Evolutionary conservation across 2,797 vertebrate genomes (phyloP).

Genomic region (Lindbergichthys nudifrons): DNA sequence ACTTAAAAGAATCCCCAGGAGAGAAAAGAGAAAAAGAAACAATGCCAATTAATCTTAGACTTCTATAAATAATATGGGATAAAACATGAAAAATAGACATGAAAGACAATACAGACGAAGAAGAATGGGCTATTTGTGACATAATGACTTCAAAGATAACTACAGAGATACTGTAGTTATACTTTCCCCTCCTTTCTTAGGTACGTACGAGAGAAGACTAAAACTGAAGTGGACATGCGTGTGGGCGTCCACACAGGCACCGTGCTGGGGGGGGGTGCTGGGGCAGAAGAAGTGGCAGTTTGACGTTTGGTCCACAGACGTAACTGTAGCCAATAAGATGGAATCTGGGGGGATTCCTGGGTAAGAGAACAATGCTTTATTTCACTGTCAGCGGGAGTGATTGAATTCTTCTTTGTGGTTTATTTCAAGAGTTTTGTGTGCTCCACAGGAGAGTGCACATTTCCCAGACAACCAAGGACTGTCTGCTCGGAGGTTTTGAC

Average conservation of each 20-base stretch:
- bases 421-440: conserved; percentile 16
- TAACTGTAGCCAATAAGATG: conserved; percentile 98
- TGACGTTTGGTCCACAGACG: conserved; percentile 97
- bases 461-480: conserved; percentile 93
- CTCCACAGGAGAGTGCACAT: conserved; percentile 91
- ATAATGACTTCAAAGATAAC: background rate
- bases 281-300: conserved; percentile 98
- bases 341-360: conserved; percentile 95
- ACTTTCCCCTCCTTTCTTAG: conserved; percentile 67
- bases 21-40: background rate
- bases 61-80: no score
- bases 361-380: conserved; percentile 67
- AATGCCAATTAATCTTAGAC: background rate
- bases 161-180: no score
- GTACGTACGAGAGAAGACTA: conserved; percentile 94
- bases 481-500: conserved; percentile 92
- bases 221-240: conserved; percentile 95
- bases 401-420: background rate
- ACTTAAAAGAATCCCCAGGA: background rate
- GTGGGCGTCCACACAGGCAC: conserved; percentile 95
- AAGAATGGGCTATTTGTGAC: no score
- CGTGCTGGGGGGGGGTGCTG: conserved; percentile 92
- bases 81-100: background rate
- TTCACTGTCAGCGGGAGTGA: accelerated
- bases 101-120: background rate